These are phyloP conservation scores for Cheilosia variabilis DNA, from an alignment of 2,888 invertebrate species.

Conservation along the genomic window DNA sequence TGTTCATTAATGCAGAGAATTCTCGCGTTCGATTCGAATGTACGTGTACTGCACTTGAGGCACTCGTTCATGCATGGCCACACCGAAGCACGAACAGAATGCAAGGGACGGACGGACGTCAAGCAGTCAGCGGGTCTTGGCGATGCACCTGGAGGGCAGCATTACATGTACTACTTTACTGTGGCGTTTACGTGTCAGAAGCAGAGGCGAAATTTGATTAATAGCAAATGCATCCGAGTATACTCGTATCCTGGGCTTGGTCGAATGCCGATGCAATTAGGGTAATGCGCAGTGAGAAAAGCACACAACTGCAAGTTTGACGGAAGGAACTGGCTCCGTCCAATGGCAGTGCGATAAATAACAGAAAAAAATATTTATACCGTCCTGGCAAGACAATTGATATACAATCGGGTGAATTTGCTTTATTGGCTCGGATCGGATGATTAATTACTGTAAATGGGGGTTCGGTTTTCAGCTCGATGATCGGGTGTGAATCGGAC, in stretches of 20 bases:
- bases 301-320: conserved; percentile 13
- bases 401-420: conserved; percentile 66
- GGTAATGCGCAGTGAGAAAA: conserved; percentile 59
- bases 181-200: conserved; percentile 38
- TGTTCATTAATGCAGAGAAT: conserved; percentile 48
- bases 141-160: conserved; percentile 34
- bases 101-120: conserved; percentile 1
- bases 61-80: conserved; percentile 50
- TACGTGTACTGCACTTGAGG: conserved; percentile 6
- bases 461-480: conserved; percentile 23
- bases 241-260: conserved; percentile 36
- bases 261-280: conserved; percentile 58
- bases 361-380: conserved; percentile 66
- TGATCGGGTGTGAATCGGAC: conserved; percentile 35
- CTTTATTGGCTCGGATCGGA: conserved; percentile 60
- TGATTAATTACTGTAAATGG: conserved; percentile 60
- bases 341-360: conserved; percentile 64
- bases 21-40: conserved; percentile 26
- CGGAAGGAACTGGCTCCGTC: conserved; percentile 42
- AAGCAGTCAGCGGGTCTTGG: not conserved
- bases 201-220: conserved; percentile 62
- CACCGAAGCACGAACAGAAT: conserved; percentile 3
- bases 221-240: conserved; percentile 56
- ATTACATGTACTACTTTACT: conserved; percentile 61
- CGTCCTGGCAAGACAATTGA: conserved; percentile 54